Evolutionary conservation across 30 jellyfish, hydroid and myxozoan genomes (phyloP).

Genomic region (Chrysaora quinquecirrha): DNA sequence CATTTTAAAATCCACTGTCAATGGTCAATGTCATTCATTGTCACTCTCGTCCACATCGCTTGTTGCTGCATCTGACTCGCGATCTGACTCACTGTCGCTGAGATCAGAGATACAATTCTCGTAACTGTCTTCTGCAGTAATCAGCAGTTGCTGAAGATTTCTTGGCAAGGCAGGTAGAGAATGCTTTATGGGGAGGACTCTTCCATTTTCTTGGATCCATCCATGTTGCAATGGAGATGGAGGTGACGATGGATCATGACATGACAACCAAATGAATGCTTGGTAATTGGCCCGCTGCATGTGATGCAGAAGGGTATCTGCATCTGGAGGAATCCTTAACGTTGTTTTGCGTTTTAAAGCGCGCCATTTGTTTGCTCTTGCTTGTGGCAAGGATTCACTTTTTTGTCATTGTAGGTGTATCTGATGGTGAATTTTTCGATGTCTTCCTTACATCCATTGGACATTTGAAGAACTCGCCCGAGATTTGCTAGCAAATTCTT

Average conservation of each 20-base stretch:
- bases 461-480: background rate
- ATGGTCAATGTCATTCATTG: background rate
- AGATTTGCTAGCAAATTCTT: too few species aligned
- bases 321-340: conserved; percentile 1
- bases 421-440: background rate
- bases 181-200: too few species aligned
- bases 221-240: background rate
- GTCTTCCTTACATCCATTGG: background rate
- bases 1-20: too few species aligned
- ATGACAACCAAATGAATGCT: background rate
- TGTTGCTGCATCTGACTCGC: background rate
- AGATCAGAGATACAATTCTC: too few species aligned
- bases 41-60: background rate
- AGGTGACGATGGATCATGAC: background rate
- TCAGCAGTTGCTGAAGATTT: background rate
- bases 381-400: background rate
- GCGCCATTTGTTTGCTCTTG: background rate
- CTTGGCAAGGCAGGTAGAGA: background rate
- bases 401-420: background rate
- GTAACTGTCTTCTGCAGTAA: background rate
- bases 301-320: too few species aligned
- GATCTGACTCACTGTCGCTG: background rate
- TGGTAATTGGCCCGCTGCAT: background rate
- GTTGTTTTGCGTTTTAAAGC: background rate
- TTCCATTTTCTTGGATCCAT: background rate